Base-by-base conservation (phyloP, 2,113 vertebrate species). In the Thalassoma bifasciatum region DNA sequence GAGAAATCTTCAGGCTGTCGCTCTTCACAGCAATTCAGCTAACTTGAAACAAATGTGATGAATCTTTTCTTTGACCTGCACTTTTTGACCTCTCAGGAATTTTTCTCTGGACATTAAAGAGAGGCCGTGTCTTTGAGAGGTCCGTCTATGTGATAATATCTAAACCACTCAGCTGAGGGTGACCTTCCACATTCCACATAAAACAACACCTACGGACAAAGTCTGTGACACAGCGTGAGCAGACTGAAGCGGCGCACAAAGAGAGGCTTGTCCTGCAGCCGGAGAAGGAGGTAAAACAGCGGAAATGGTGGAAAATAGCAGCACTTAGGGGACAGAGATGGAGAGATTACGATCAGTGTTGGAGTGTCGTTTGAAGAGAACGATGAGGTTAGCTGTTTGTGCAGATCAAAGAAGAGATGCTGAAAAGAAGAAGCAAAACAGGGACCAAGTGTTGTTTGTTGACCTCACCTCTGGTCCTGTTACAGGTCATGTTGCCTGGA, bases 101-200 rank as follows among this genome's bases (percentile, higher is more conserved):
- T 52, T 13, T 54, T 0, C 42, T 67, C 17, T 64, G 38, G 40
- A 82, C 21, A 70, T 54, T 72, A 66, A 65, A 76, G n/a, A 49
- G 46, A 26, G 8, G 30, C 23, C 34, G 11, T 68, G 62, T 85
- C 76, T 70, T 75, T 38, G 59, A 61, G 56, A 1, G 38, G 40
- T 36, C 42, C 23, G 17, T 66, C 13, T 70, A 56, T 67, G 42
- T 54, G 79, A 86, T 79, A 66, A 60, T 50, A 86, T 88, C 67
- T 49, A 26, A 72, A 67, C 52, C 66, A 46, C 46, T 64, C 42
- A n/a, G 49, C 78, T 77, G 66, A 66, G 50, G 34, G 22, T 72
- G 61, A 81, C 75, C 51, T 51, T 77, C 50, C 12, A 54, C 82
- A 86, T 83, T 82, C 73, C 80, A 81, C 60, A 85, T 77, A 44